A percentile compares a stretch with the other conserved stretches of the same genome.
These are phyloP conservation scores for Megalonaias nervosa DNA, from an alignment of 1,140 invertebrate genomes.

Conservation along the genomic window DNA sequence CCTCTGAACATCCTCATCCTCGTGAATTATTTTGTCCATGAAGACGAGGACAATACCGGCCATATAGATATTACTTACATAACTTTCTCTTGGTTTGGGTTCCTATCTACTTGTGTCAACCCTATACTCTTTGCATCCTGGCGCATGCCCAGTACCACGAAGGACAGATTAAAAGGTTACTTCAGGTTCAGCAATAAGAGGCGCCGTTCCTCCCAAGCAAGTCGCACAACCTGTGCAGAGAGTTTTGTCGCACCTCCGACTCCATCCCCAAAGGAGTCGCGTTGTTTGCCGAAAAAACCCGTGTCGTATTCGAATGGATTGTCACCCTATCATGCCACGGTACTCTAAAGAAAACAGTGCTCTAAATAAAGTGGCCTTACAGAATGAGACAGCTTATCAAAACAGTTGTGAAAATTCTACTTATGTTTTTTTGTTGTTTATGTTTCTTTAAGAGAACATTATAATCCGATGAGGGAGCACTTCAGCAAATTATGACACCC, in stretches of 20 bases:
- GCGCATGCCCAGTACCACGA: constrained; percentile 78
- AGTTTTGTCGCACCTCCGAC: constrained; percentile 21
- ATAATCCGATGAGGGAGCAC: too few species aligned
- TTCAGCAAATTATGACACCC: too few species aligned
- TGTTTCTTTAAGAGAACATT: too few species aligned
- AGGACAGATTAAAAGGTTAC: constrained; percentile 78
- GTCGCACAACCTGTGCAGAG: constrained; percentile 6
- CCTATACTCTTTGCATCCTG: constrained; percentile 79
- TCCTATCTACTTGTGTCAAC: constrained; percentile 79
- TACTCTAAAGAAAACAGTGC: too few species aligned
- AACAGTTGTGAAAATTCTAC: too few species aligned
- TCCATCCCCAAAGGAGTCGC: constrained; percentile 17
- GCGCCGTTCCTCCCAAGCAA: constrained; percentile 36
- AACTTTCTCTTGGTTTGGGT: constrained; percentile 81
- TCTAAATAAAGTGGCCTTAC: too few species aligned
- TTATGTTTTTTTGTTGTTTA: too few species aligned
- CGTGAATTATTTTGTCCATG: constrained; percentile 78
- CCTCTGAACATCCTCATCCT: constrained; percentile 80
- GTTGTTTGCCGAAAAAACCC: too few species aligned
- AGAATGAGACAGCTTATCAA: too few species aligned
- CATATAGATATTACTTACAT: constrained; percentile 81
- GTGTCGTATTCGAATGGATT: too few species aligned
- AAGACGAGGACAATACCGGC: constrained; percentile 80
- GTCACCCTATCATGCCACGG: too few species aligned
- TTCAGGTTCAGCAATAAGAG: constrained; percentile 74